Conservation (phyloP, 2,113 vertebrate genomes). For the Acrocephalus kingi region DNA sequence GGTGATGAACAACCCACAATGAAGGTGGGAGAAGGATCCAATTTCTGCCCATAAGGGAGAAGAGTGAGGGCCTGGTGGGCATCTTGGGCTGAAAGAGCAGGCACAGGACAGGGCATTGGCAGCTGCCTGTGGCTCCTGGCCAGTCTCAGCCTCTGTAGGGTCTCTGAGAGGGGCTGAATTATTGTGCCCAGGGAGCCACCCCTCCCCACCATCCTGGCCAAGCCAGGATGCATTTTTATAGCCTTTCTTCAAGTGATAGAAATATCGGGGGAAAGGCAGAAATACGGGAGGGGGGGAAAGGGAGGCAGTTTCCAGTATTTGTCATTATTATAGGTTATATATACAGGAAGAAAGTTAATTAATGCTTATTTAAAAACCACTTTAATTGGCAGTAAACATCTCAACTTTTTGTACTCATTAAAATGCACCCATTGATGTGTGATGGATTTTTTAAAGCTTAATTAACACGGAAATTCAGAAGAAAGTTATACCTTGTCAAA, state of each 20-base stretch:
- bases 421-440: slow-evolving; percentile 90
- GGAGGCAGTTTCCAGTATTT: slow-evolving; percentile 72
- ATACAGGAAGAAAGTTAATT: slow-evolving; percentile 87
- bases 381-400: slow-evolving; percentile 92
- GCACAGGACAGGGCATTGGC: background rate
- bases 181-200: background rate
- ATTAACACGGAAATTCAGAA: slow-evolving; percentile 90
- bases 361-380: slow-evolving; percentile 87
- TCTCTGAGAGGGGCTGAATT: slow-evolving; percentile 5
- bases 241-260: slow-evolving; percentile 55
- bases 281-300: background rate
- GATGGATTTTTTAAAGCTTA: slow-evolving; percentile 86
- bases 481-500: slow-evolving; percentile 92
- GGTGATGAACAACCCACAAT: accelerated
- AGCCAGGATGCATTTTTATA: slow-evolving; percentile 23
- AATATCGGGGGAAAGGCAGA: background rate
- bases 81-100: accelerated
- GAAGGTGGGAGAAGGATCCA: background rate
- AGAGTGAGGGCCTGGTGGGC: background rate
- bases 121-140: background rate
- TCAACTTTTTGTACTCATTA: slow-evolving; percentile 89
- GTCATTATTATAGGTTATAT: slow-evolving; percentile 86
- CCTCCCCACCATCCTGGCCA: background rate
- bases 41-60: background rate
- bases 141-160: background rate